These are phyloP conservation scores for Lucinisca nassula DNA, from an alignment of 2,888 invertebrate genomes.

Conservation along the genomic window DNA sequence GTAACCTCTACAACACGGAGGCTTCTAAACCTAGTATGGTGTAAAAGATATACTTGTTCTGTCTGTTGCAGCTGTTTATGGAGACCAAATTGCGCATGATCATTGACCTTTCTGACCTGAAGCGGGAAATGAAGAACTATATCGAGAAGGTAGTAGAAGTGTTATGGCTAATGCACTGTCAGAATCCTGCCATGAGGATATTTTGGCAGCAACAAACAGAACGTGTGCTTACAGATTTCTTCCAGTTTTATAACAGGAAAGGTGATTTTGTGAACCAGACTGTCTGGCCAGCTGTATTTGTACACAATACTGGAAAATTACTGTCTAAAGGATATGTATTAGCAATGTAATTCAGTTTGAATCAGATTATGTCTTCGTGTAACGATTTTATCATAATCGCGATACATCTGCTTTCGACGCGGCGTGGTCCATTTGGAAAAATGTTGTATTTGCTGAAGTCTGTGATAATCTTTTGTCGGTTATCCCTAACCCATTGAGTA, in stretches of 20 bases:
- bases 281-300: constrained; percentile 64
- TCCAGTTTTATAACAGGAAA: constrained; percentile 53
- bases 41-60: too few species aligned
- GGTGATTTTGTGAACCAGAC: constrained; percentile 68
- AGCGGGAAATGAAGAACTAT: constrained; percentile 48
- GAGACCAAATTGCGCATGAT: constrained; percentile 56
- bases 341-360: constrained; percentile 37
- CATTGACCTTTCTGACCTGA: constrained; percentile 48
- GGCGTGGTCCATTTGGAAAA: too few species aligned
- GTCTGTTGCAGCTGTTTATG: constrained; percentile 62
- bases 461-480: too few species aligned
- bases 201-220: constrained; percentile 67
- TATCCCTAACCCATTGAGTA: too few species aligned
- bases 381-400: too few species aligned
- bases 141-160: constrained; percentile 53
- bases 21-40: too few species aligned
- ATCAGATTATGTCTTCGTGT: too few species aligned
- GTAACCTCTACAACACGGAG: too few species aligned
- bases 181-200: constrained; percentile 60
- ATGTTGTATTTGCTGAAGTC: too few species aligned
- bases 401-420: too few species aligned
- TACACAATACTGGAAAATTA: constrained; percentile 59
- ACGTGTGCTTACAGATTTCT: constrained; percentile 53
- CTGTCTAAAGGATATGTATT: constrained; percentile 55
- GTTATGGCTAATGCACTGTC: constrained; percentile 62